Conservation (phyloP, 92 coral and sea anemone genomes). For the Paramuricea clavata region DNA sequence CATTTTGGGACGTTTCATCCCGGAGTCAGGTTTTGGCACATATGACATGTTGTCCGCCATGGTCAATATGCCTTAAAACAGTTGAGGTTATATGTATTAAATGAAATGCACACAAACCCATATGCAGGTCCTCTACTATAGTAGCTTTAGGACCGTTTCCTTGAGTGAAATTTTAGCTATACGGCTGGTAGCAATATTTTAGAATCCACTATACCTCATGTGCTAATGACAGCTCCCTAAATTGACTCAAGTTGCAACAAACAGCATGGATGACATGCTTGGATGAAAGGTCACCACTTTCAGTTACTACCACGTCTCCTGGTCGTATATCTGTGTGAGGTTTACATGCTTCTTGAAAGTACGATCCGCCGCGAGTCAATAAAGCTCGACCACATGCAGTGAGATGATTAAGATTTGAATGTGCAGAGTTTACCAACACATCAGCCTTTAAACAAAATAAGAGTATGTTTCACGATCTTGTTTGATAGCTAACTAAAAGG, state of each 20-base stretch:
- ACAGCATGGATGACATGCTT: slow-evolving; percentile 63
- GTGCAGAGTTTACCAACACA: slow-evolving; percentile 54
- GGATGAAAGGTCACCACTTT: slow-evolving; percentile 52
- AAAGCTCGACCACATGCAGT: slow-evolving; percentile 56
- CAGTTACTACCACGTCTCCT: slow-evolving; percentile 53
- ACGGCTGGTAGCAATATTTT: too few relatives aligned
- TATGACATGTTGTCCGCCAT: too few relatives aligned
- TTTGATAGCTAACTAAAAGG: too few relatives aligned
- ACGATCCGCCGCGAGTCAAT: slow-evolving; percentile 53
- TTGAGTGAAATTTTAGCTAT: too few relatives aligned
- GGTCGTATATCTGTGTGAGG: slow-evolving; percentile 16
- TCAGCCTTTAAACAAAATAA: background rate
- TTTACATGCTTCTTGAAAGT: slow-evolving; percentile 28
- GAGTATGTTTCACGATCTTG: too few relatives aligned
- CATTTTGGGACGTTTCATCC: too few relatives aligned
- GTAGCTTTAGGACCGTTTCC: too few relatives aligned
- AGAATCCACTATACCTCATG: background rate
- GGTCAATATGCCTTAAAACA: too few relatives aligned
- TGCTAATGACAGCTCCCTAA: background rate
- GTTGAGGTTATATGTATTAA: too few relatives aligned
- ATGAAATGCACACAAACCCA: too few relatives aligned
- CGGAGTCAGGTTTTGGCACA: too few relatives aligned
- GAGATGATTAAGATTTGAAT: slow-evolving; percentile 45
- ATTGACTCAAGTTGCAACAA: slow-evolving; percentile 59
- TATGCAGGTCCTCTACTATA: too few relatives aligned